A percentile compares a stretch with the other conserved stretches of the same genome.
Conservation (phyloP, 2,888 invertebrate species). For the Nymphalis urticae region DNA sequence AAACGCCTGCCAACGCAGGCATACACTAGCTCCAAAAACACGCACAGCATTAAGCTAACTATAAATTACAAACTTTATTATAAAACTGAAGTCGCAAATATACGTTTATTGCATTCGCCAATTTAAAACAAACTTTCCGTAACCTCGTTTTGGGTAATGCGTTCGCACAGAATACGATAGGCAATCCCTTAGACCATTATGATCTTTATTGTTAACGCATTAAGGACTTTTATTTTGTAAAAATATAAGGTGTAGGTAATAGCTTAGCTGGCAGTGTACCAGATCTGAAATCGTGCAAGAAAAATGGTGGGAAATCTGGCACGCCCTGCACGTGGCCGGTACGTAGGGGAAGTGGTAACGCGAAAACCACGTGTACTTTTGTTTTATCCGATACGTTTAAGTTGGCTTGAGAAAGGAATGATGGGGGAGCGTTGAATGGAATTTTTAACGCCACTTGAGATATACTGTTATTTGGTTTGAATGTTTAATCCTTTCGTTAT, state of each 20-base stretch:
- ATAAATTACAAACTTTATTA: constrained; percentile 27
- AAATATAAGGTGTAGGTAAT: constrained; percentile 34
- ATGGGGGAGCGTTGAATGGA: constrained; percentile 35
- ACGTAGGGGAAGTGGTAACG: constrained; percentile 25
- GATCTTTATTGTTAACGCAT: constrained; percentile 29
- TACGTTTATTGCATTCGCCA: constrained; percentile 35
- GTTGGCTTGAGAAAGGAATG: constrained; percentile 40
- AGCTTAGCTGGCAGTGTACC: constrained; percentile 46
- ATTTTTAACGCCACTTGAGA: constrained; percentile 25
- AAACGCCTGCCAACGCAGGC: not conserved
- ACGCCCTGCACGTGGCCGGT: constrained; percentile 38
- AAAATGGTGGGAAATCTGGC: constrained; percentile 44
- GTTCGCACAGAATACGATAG: constrained; percentile 24
- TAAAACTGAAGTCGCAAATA: constrained; percentile 29
- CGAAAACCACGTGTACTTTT: constrained; percentile 43
- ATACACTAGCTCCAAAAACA: constrained; percentile 1
- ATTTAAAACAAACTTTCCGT: constrained; percentile 36
- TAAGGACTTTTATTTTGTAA: constrained; percentile 24
- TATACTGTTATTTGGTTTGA: constrained; percentile 14
- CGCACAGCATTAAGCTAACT: constrained; percentile 22
- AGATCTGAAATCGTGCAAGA: constrained; percentile 44
- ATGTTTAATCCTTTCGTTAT: constrained; percentile 8
- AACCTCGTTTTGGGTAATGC: constrained; percentile 37
- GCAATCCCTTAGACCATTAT: constrained; percentile 19
- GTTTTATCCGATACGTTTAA: constrained; percentile 42